These are phyloP conservation scores for Zoroaster sp. DNA, from an alignment of 53 echinoderm and acorn worm genomes.

Conservation along the genomic window DNA sequence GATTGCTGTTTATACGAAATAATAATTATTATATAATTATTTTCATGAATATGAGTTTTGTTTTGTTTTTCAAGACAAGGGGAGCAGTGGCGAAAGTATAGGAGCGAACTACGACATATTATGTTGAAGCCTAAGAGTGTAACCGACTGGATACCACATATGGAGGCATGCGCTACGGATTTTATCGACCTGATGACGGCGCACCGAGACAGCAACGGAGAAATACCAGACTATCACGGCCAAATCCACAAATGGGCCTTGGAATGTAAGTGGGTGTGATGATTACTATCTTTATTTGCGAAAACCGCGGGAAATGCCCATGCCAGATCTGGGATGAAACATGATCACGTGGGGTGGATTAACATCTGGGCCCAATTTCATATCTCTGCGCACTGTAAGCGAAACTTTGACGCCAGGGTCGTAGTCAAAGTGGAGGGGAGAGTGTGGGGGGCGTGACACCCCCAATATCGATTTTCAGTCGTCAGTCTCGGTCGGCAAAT, in stretches of 20 bases:
- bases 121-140: conserved; percentile 82
- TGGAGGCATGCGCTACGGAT: conserved; percentile 84
- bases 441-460: no score
- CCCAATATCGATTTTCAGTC: no score
- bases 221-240: conserved; percentile 80
- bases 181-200: conserved; percentile 73
- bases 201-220: conserved; percentile 62
- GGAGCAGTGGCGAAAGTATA: conserved; percentile 80
- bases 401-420: no score
- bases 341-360: no score
- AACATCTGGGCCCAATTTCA: no score
- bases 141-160: conserved; percentile 75
- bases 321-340: background rate
- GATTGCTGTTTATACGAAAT: no score
- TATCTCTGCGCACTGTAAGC: no score
- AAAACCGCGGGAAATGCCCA: background rate
- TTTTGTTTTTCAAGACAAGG: conserved; percentile 69
- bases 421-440: no score
- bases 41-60: background rate
- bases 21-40: background rate
- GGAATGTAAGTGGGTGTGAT: conserved; percentile 74
- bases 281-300: background rate
- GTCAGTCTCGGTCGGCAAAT: no score
- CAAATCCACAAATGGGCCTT: conserved; percentile 89
- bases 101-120: conserved; percentile 76